A percentile compares a stretch with the other conserved stretches of the same genome.
These are phyloP conservation scores for Crocuta crocuta DNA, from an alignment of 2,113 vertebrate species.

Conservation along the genomic window DNA sequence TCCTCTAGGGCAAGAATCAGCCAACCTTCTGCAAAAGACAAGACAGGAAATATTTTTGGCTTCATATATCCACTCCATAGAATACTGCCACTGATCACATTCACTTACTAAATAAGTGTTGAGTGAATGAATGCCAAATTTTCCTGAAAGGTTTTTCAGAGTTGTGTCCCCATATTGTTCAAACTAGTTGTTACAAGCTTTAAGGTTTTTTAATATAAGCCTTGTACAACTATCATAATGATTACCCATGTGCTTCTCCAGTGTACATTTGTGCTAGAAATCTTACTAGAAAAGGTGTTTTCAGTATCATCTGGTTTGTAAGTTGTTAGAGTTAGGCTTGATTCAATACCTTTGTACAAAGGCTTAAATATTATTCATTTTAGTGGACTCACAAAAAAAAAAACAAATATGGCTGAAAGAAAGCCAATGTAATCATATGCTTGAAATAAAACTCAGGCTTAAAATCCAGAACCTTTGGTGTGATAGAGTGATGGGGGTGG, in stretches of 20 bases:
- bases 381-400: not conserved
- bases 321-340: not conserved
- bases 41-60: not conserved
- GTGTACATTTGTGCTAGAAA: not conserved
- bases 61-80: not conserved
- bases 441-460: constrained; percentile 17
- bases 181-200: not conserved
- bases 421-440: not conserved
- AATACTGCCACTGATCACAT: not conserved
- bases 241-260: not conserved
- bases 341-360: not conserved
- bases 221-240: not conserved
- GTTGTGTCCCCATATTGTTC: not conserved
- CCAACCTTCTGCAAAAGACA: not conserved
- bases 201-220: not conserved
- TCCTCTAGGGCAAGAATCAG: accelerated
- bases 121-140: not conserved
- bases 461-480: not conserved
- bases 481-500: accelerated
- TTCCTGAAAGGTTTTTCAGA: not conserved
- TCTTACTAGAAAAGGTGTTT: not conserved
- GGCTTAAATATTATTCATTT: not conserved
- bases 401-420: not conserved
- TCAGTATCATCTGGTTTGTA: not conserved
- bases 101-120: not conserved